phyloP scores from a whole-genome alignment of 2,888 invertebrate genomes.

The Acrocyrtus sp. region DNA sequence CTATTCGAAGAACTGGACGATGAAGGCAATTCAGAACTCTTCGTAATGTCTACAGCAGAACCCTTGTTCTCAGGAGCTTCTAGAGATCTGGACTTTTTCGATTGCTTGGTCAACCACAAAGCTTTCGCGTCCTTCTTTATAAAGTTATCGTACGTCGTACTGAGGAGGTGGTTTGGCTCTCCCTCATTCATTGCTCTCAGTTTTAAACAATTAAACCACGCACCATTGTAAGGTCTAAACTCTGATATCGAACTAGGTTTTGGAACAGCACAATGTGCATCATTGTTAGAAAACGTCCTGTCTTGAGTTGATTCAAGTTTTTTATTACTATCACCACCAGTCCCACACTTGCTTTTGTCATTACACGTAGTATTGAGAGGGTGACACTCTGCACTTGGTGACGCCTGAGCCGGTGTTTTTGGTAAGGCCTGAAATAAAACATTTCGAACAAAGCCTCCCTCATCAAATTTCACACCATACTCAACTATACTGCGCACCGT shows the following conservation, averaged over 20 bases:
- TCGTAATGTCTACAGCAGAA: no score
- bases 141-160: slow-evolving; percentile 3
- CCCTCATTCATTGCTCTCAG: slow-evolving; percentile 30
- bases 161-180: slow-evolving; percentile 22
- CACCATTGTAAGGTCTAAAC: slow-evolving; percentile 18
- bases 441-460: slow-evolving; percentile 26
- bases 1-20: no score
- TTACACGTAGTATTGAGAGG: not conserved
- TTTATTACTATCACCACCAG: slow-evolving; percentile 19
- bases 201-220: slow-evolving; percentile 26
- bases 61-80: not conserved
- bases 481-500: slow-evolving; percentile 18
- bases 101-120: slow-evolving; percentile 14
- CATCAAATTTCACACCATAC: slow-evolving; percentile 13
- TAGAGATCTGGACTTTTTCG: slow-evolving; percentile 7
- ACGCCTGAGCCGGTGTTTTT: not conserved
- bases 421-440: slow-evolving; percentile 24
- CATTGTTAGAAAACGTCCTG: slow-evolving; percentile 1
- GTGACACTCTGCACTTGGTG: slow-evolving; percentile 8
- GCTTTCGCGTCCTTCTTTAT: not conserved
- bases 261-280: slow-evolving; percentile 4
- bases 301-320: not conserved
- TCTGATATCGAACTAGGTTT: slow-evolving; percentile 18
- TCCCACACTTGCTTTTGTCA: not conserved
- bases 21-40: no score